Base-by-base conservation (phyloP, 2,113 vertebrate genomes). In the Macquaria ambigua region DNA sequence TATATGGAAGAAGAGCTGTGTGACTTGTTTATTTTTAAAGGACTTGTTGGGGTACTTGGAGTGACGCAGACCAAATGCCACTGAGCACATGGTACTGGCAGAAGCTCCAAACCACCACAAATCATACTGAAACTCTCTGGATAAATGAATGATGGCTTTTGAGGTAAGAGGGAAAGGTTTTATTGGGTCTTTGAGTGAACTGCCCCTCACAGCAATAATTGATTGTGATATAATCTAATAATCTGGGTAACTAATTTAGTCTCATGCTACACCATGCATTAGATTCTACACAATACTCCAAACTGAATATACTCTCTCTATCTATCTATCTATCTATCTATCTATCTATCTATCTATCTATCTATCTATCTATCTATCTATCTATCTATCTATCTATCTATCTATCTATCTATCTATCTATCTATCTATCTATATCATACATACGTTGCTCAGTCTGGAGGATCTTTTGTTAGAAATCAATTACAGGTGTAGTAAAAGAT, bases 21-120 rank as follows among this genome's bases (percentile, higher is more conserved):
- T 79, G 43, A 39, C 28, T 55, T 85, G 64, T 48, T 53, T 84
- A 28, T 84, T 74, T 76, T 53, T 56, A 11, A 70, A 39, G 16
- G 23, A 41, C 50, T 25, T 76, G 71, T 41, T 23, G 46, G 25
- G 48, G 43, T 15, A 37, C 25, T 39, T 12, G 16, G 70, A 69
- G 62, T 20, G 25, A 80, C 77, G 58, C 67, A 72, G 50, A 66
- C 23, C 61, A 79, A 79, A 67, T n/a, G 43, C 21, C 70, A 43
- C 28, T 74, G 43, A 55, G n/a, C 70, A 68, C 18, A 68, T 15
- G 14, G 12, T 23, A 6, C 55, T 23, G n/a, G 12, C 53, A 69
- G 52, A 58, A 43, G 39, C 62, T 78, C 46, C 28, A 73, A 62
- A 76, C 48, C 23, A 61, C 31, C 16, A 41, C 52, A 25, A n/a